phyloP scores from a whole-genome alignment of 1,140 invertebrate species.

The Drosophila littoralis region DNA sequence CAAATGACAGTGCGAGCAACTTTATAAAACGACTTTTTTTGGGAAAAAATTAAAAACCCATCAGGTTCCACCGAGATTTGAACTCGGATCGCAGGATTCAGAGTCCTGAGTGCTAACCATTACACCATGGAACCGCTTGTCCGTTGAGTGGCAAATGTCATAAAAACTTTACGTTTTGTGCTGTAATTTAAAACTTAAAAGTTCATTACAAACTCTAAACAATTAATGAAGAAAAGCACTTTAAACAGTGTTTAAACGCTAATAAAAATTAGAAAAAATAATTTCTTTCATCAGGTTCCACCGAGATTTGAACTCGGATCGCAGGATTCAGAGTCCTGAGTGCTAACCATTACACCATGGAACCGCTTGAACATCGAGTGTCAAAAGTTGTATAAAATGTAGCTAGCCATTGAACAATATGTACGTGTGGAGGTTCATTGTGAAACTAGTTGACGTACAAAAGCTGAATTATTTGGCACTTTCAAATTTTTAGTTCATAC shows the following conservation, averaged over 20 bases:
- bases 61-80: slow-evolving; percentile 92
- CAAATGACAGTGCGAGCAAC: too few species aligned
- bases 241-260: background rate
- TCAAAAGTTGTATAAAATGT: slow-evolving; percentile 13
- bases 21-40: too few species aligned
- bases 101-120: slow-evolving; percentile 96
- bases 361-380: slow-evolving; percentile 8
- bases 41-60: background rate
- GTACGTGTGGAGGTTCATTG: background rate
- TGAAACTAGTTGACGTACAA: background rate
- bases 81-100: slow-evolving; percentile 96
- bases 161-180: background rate
- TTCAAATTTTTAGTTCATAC: background rate
- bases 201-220: background rate
- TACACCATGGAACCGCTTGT: slow-evolving; percentile 89
- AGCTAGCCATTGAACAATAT: background rate
- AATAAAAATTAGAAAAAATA: slow-evolving; percentile 14
- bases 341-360: slow-evolving; percentile 96
- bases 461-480: background rate
- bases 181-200: background rate
- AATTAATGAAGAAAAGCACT: background rate
- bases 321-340: slow-evolving; percentile 96
- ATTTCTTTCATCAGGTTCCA: slow-evolving; percentile 86
- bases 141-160: background rate
- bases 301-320: slow-evolving; percentile 94